phyloP scores from a whole-genome alignment of 2,797 vertebrate genomes.

The Serranus cabrilla region DNA sequence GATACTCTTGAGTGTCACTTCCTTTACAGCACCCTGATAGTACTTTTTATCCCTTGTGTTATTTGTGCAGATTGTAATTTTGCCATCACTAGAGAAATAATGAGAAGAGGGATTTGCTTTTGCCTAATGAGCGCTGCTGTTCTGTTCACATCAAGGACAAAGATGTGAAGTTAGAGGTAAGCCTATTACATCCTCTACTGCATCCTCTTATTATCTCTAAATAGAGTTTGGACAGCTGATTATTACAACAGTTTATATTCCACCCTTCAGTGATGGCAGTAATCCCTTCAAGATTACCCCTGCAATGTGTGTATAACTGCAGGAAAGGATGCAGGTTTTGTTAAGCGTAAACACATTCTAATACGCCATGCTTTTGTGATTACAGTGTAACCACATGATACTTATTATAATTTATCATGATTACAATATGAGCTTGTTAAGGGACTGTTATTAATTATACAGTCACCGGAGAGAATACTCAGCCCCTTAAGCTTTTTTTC shows the following conservation, averaged over 20 bases:
- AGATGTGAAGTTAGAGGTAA: constrained; percentile 54
- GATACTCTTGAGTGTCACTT: not conserved
- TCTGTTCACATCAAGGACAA: constrained; percentile 52
- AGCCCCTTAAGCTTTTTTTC: constrained; percentile 33
- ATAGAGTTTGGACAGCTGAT: constrained; percentile 66
- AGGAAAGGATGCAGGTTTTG: constrained; percentile 11
- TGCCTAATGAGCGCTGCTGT: constrained; percentile 37
- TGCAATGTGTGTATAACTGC: constrained; percentile 7
- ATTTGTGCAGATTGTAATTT: constrained; percentile 37
- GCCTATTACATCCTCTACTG: constrained; percentile 53
- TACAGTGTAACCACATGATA: constrained; percentile 34
- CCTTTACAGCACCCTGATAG: not conserved
- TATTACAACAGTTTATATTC: constrained; percentile 57
- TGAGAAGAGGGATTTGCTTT: constrained; percentile 21
- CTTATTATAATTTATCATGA: constrained; percentile 32
- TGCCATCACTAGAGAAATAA: constrained; percentile 30
- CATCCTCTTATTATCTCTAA: constrained; percentile 55
- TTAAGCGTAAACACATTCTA: constrained; percentile 25
- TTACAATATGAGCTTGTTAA: constrained; percentile 18
- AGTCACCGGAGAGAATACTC: constrained; percentile 12
- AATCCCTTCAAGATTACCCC: constrained; percentile 48
- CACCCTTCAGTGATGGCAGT: constrained; percentile 51
- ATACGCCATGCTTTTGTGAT: constrained; percentile 17
- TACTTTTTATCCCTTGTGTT: constrained; percentile 10
- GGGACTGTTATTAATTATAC: constrained; percentile 43